Base-by-base conservation (phyloP, 2,888 invertebrate genomes). In the Galerucella calmariensis region DNA sequence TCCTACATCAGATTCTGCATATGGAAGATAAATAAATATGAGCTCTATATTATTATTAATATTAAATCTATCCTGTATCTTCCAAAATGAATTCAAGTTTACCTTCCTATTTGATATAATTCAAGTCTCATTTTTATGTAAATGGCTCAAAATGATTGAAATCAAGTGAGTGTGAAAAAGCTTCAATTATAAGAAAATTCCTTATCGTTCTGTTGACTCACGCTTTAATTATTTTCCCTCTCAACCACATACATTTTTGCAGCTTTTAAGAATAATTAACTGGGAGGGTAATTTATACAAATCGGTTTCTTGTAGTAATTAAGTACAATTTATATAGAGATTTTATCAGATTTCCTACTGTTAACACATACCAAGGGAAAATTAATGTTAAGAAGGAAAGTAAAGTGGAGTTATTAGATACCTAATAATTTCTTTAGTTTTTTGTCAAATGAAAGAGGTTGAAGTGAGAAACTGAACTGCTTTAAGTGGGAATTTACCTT, bases 221-320 rank as follows among this genome's bases (percentile, higher is more conserved):
- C 51, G 14, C 51, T 51, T n/a, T 6, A 51, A 51, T 51, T n/a
- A 51, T 51, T 51, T n/a, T n/a, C 6, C 51, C 51, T 12, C n/a
- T 51, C 14, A 51, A 51, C 51, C 14, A 14, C 8, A 51, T 51
- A 6, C n/a, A 51, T 51, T n/a, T n/a, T n/a, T 51, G 5, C 14
- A 51, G 51, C 51, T 51, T n/a, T 51, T 51, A 51, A 51, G 51
- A 51, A 51, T 51, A 51, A 51, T 51, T 51, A 51, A 51, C 51
- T 51, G 5, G 2, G 3, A 5, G 51, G n/a, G 51, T 51, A 51
- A 51, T 51, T 51, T 14, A 51, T 51, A n/a, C 51, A 51, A 51
- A 51, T 51, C 51, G 12, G 51, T 14, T n/a, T 51, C 51, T 51
- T 51, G 51, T 51, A 51, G 2, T 51, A 51, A 51, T 51, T 51